phyloP scores from a whole-genome alignment of 2,888 invertebrate genomes.

The Sceliomorpha sp. region DNA sequence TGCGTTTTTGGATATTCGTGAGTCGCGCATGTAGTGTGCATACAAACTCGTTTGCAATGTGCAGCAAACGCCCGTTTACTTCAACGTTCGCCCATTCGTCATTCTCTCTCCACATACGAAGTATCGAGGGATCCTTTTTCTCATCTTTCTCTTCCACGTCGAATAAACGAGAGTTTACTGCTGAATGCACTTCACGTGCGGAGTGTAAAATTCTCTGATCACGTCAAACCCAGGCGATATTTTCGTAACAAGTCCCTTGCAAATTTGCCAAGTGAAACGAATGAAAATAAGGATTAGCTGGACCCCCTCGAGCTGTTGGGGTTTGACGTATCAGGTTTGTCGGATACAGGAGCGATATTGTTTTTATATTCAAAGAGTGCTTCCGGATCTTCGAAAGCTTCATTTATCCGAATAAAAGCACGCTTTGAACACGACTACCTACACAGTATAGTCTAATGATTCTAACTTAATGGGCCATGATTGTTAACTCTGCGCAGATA shows the following conservation, averaged over 20 bases:
- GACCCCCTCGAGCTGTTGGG: conserved; percentile 1
- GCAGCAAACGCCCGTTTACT: neutral
- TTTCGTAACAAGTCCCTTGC: conserved; percentile 11
- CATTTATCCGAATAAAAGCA: no score
- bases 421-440: conserved; percentile 20
- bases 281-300: no score
- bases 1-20: conserved; percentile 2
- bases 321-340: conserved; percentile 18
- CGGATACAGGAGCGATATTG: conserved; percentile 15
- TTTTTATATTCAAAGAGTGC: conserved; percentile 25
- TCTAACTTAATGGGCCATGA: conserved; percentile 51
- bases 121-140: no score
- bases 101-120: no score
- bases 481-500: conserved; percentile 42
- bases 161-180: neutral
- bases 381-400: conserved; percentile 3
- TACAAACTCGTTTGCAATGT: conserved; percentile 2
- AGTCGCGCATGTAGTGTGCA: conserved; percentile 5
- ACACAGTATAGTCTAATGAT: conserved; percentile 31
- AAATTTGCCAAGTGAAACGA: no score
- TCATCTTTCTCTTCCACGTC: no score
- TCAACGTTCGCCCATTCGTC: no score
- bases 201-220: conserved; percentile 13
- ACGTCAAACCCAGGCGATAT: conserved; percentile 7
- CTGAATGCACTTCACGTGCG: conserved; percentile 9